Base-by-base conservation (phyloP, 2,113 vertebrate genomes). In the Coreoperca whiteheadi region DNA sequence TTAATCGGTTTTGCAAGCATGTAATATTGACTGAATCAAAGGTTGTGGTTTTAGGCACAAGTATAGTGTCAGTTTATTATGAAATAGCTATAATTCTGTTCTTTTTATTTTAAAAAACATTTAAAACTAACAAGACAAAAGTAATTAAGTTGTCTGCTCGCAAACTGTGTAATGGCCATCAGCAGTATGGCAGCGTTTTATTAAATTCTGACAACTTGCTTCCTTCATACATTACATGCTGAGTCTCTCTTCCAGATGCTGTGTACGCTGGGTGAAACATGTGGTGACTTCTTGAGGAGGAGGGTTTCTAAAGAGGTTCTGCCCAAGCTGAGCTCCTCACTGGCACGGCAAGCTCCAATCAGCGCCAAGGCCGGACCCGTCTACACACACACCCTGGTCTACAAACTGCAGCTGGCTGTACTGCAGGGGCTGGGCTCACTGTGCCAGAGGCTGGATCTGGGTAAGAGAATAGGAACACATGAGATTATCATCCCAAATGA, bases 231-330 rank as follows among this genome's bases (percentile, higher is more conserved):
- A 8, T 69, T 4, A 0, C 79, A 68, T 41, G 3, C 48, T 21
- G 37, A 32, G 12, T 74, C 34, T 73, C 14, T 56, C 94, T 78
- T 72, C 41, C 70, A 99, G 98, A 96, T 98, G 88, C 93, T 99
- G 64, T 96, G 96, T 20, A 96, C 95, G 4, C 88, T 99, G 84
- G 96, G 96, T 64, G 92, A 96, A 15, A 89, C 81, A 0, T 98
- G 97, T 12, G 96, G 97, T 0, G 97, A 99, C 84, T 99, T 99
- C 77, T 86, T 99, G 73, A 94, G 96, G 81, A 96, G 89, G 37
- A 96, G 97, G 3, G 97, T 99, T 78, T 98, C 96, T 85, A 97
- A 95, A 85, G 97, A 99, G 1, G 92, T 99, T 65, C 93, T 99
- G 32, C 97, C 98, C 8, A 96, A 95, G 78, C 89, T 99, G 92